Conservation (phyloP, 2,797 vertebrate genomes). For the Acanthiza pusilla region DNA sequence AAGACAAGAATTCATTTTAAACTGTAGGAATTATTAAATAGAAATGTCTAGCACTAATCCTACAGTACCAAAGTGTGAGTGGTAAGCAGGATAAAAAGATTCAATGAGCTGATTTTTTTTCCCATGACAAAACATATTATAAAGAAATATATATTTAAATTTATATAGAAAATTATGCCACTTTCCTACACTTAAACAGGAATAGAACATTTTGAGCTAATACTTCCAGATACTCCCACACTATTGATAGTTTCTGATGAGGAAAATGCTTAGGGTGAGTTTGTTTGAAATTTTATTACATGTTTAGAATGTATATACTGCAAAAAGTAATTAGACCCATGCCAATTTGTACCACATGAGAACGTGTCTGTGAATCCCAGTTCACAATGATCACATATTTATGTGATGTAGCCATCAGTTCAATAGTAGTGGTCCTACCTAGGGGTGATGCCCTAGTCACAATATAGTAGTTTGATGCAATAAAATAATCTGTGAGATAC, state of each 20-base stretch:
- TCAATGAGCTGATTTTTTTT: not conserved
- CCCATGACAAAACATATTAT: not conserved
- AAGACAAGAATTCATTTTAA: not conserved
- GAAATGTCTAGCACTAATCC: not conserved
- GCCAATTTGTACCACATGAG: not conserved
- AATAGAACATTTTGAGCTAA: not conserved
- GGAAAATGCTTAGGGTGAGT: not conserved
- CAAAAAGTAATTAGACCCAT: not conserved
- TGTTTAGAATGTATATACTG: not conserved
- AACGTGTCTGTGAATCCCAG: not conserved
- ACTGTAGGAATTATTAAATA: not conserved
- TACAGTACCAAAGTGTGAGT: not conserved
- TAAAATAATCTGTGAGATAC: too few relatives aligned
- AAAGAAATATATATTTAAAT: not conserved
- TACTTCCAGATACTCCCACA: not conserved
- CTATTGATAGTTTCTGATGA: not conserved
- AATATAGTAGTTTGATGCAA: not conserved
- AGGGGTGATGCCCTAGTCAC: not conserved
- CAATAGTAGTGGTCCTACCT: not conserved
- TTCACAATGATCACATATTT: not conserved
- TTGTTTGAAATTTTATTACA: not conserved
- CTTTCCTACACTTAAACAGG: not conserved
- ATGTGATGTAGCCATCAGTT: not conserved
- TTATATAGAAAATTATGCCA: not conserved
- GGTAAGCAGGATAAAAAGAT: not conserved